phyloP scores from a whole-genome alignment of 2,797 vertebrate species.

The Sarcophilus harrisii region DNA sequence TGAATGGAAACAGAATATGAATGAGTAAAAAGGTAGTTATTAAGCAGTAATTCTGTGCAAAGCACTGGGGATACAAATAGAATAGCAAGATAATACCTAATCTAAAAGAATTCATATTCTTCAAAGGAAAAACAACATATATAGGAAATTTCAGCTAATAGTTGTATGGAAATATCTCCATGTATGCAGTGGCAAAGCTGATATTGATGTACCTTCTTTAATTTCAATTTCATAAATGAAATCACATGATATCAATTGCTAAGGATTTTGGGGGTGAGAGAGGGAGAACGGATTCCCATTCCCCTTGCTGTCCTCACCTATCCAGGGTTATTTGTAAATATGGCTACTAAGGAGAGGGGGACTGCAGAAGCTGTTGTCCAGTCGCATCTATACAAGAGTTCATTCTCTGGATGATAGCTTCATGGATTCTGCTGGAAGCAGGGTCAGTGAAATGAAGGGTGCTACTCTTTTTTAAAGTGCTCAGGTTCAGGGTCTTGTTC shows the following conservation, averaged over 20 bases:
- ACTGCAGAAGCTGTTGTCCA: not conserved
- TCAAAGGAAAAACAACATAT: not conserved
- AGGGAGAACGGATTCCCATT: not conserved
- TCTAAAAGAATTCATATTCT: not conserved
- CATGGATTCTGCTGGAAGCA: not conserved
- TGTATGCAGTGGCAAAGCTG: not conserved
- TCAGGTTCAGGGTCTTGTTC: not conserved
- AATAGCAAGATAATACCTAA: not conserved
- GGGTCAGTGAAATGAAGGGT: not conserved
- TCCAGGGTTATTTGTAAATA: not conserved
- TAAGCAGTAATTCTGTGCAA: not conserved
- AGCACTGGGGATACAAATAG: not conserved
- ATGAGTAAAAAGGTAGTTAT: not conserved
- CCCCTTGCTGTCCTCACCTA: accelerated
- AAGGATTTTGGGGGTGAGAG: not conserved
- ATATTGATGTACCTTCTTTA: not conserved
- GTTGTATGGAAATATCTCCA: not conserved
- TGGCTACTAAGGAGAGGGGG: not conserved
- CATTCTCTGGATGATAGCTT: not conserved
- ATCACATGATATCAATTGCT: not conserved
- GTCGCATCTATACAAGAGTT: not conserved
- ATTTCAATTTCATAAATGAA: not conserved
- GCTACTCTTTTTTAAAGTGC: not conserved
- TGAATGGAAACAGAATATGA: not conserved
- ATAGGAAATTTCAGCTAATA: not conserved